A percentile compares a stretch with the other conserved stretches of the same genome.
Conservation (phyloP, 2,888 invertebrate genomes). For the Ganaspis brasiliensis region DNA sequence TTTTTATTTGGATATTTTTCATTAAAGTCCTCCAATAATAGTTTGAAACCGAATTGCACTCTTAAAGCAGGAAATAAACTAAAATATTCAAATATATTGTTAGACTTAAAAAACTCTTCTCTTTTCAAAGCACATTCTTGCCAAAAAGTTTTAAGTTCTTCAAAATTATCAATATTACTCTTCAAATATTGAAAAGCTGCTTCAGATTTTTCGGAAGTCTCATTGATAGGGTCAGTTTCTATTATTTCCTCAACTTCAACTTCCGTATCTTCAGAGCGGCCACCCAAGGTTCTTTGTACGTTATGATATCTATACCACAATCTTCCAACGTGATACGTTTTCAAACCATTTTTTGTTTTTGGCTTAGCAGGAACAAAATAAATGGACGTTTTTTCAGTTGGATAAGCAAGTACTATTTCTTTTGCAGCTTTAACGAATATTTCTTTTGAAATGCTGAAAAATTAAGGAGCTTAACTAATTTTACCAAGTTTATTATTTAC, state of each 20-base stretch:
- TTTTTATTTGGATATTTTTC: neutral
- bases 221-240: neutral
- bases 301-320: conserved; percentile 6
- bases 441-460: neutral
- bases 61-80: neutral
- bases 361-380: conserved; percentile 3
- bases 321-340: neutral
- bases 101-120: neutral
- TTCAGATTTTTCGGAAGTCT: neutral
- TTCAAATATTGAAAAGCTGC: conserved; percentile 1
- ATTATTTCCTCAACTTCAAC: neutral
- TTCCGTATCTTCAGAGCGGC: neutral
- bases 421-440: neutral
- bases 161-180: neutral
- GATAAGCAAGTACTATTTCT: neutral
- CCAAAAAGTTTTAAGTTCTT: neutral
- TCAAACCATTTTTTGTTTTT: neutral
- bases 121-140: neutral
- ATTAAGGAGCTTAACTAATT: neutral
- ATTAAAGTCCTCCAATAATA: conserved; percentile 8
- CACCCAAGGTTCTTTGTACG: neutral
- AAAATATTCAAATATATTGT: neutral
- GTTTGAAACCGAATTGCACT: neutral
- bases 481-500: neutral
- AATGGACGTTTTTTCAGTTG: neutral